These are phyloP conservation scores for Tinamus major DNA, from an alignment of 2,797 vertebrate species.

Conservation along the genomic window DNA sequence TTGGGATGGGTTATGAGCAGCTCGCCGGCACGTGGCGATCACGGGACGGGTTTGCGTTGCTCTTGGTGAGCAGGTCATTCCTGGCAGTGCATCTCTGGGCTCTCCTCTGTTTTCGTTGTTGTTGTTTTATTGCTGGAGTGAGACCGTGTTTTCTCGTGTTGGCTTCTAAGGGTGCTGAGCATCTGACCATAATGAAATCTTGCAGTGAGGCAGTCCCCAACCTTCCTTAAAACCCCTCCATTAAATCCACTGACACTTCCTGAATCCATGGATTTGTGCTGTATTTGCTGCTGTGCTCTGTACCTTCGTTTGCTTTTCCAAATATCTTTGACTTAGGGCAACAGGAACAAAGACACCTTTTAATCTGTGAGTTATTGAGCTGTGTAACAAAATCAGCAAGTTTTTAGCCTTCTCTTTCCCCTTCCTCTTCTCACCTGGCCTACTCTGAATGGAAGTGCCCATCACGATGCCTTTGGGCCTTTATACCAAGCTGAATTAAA, in stretches of 20 bases:
- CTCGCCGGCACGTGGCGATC: not conserved
- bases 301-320: not conserved
- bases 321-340: fast-evolving
- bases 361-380: fast-evolving
- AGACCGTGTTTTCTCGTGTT: fast-evolving
- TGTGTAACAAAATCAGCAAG: not conserved
- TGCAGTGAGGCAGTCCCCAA: not conserved
- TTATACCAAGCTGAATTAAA: not conserved
- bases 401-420: not conserved
- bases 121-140: not conserved
- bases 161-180: not conserved
- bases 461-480: not conserved
- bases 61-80: not conserved
- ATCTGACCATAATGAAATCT: not conserved
- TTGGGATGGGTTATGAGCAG: not conserved
- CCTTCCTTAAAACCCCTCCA: not conserved
- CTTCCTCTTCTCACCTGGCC: not conserved
- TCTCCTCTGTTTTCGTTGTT: not conserved
- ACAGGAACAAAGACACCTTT: not conserved
- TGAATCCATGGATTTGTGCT: not conserved
- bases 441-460: no score
- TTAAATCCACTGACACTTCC: not conserved
- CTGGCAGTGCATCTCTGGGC: not conserved
- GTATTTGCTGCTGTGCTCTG: not conserved
- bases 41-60: no score